Evolutionary conservation across 2,113 vertebrate genomes (phyloP).

Genomic region (Nanorana parkeri): DNA sequence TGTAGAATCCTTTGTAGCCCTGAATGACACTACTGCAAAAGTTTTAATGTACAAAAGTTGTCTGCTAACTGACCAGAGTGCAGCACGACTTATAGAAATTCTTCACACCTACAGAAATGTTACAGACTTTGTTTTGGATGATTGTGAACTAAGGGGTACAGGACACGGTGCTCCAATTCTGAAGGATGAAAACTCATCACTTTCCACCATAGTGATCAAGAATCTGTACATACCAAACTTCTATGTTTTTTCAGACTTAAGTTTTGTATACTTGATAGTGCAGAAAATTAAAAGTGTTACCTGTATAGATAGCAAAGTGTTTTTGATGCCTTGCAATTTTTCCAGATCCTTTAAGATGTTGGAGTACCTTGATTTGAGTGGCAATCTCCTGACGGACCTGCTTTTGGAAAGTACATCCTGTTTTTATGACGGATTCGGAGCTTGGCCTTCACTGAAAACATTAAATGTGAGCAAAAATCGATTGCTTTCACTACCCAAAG

Average conservation of each 20-base stretch:
- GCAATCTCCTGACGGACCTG: conserved; percentile 75
- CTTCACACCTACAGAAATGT: conserved; percentile 60
- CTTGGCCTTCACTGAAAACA: conserved; percentile 67
- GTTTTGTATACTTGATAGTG: conserved; percentile 21
- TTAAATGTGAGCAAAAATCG: conserved; percentile 79
- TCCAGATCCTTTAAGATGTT: conserved; percentile 64
- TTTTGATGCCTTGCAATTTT: conserved; percentile 69
- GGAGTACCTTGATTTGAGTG: conserved; percentile 77
- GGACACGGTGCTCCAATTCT: conserved; percentile 32
- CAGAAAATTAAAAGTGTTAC: conserved; percentile 65
- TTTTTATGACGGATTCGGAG: background rate
- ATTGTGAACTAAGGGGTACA: conserved; percentile 64
- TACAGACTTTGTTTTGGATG: conserved; percentile 62
- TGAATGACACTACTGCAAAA: conserved; percentile 47
- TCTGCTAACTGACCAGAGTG: conserved; percentile 55
- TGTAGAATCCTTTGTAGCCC: conserved; percentile 36
- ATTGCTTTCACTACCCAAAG: conserved; percentile 64
- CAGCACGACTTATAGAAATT: background rate
- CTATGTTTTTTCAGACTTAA: conserved; percentile 66
- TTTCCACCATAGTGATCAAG: conserved; percentile 61
- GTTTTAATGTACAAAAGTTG: conserved; percentile 66
- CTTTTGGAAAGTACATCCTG: conserved; percentile 70
- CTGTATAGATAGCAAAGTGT: conserved; percentile 71
- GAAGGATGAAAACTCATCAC: background rate
- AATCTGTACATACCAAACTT: conserved; percentile 60